Percentiles rank a stretch among this genome's conserved stretches.
These are phyloP conservation scores for Slavum lentiscoides DNA, from an alignment of 2,888 invertebrate genomes.

Conservation along the genomic window DNA sequence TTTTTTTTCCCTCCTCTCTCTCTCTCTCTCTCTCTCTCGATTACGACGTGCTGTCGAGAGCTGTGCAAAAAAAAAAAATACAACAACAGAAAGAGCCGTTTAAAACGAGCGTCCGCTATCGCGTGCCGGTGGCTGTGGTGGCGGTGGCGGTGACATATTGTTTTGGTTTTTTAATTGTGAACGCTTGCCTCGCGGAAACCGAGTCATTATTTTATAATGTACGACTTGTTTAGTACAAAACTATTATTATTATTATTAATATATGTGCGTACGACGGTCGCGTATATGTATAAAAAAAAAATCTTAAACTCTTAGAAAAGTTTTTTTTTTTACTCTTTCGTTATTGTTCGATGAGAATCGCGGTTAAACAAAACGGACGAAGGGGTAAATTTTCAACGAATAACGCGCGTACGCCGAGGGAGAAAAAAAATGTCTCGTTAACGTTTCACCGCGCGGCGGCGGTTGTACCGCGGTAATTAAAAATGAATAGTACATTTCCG, in stretches of 20 bases:
- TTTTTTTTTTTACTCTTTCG: conserved; percentile 22
- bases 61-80: neutral
- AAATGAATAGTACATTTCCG: too few relatives aligned
- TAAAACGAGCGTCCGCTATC: conserved; percentile 14
- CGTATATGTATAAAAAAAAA: neutral
- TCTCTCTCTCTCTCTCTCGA: neutral
- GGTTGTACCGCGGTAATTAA: too few relatives aligned
- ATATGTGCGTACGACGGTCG: too few relatives aligned
- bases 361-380: neutral
- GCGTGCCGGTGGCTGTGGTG: too few relatives aligned
- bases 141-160: conserved; percentile 13
- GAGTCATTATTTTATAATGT: conserved; percentile 19
- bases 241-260: neutral
- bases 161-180: conserved; percentile 33
- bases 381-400: neutral
- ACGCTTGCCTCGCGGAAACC: neutral
- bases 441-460: too few relatives aligned
- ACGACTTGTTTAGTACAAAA: neutral
- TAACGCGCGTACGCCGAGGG: neutral
- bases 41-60: conserved; percentile 6
- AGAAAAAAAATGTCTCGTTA: too few relatives aligned
- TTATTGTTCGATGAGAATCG: neutral
- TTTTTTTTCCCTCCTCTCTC: too few relatives aligned
- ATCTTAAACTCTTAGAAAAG: conserved; percentile 13
- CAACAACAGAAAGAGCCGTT: conserved; percentile 27